Conservation (phyloP, 2,797 vertebrate species). For the Arremon brunneinucha region DNA sequence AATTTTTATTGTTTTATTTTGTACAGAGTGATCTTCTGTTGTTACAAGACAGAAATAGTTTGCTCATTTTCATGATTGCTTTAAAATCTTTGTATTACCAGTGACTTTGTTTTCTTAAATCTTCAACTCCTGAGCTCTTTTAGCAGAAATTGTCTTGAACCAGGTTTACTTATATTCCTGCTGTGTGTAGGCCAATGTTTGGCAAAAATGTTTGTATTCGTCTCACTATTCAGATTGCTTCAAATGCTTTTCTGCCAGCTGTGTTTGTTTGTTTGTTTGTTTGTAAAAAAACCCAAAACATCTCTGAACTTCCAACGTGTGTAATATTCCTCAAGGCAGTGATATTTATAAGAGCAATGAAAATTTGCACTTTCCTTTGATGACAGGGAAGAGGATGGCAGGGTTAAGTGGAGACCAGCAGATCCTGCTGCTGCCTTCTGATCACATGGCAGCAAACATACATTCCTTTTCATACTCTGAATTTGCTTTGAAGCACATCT, state of each 20-base stretch:
- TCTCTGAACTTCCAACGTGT: not conserved
- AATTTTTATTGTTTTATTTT: not conserved
- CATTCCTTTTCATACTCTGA: not conserved
- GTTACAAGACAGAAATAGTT: not conserved
- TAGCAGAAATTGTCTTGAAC: not conserved
- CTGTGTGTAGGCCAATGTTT: not conserved
- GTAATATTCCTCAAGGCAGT: not conserved
- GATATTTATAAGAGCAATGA: not conserved
- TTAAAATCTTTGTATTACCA: not conserved
- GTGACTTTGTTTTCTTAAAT: not conserved
- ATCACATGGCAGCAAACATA: not conserved
- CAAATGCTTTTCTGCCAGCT: not conserved
- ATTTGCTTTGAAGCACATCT: conserved; percentile 25
- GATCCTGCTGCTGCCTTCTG: not conserved
- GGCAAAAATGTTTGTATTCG: not conserved
- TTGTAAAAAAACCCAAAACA: not conserved
- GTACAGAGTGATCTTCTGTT: not conserved
- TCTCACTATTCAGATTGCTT: not conserved
- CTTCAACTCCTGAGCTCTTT: not conserved
- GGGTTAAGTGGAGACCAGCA: not conserved
- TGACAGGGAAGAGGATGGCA: not conserved
- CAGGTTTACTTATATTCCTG: not conserved
- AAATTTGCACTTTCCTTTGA: not conserved
- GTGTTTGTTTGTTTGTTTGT: not conserved
- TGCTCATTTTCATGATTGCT: not conserved